Percentiles rank a stretch among this genome's conserved stretches.
phyloP scores from a whole-genome alignment of 2,888 invertebrate species.

The Agrochola macilenta region DNA sequence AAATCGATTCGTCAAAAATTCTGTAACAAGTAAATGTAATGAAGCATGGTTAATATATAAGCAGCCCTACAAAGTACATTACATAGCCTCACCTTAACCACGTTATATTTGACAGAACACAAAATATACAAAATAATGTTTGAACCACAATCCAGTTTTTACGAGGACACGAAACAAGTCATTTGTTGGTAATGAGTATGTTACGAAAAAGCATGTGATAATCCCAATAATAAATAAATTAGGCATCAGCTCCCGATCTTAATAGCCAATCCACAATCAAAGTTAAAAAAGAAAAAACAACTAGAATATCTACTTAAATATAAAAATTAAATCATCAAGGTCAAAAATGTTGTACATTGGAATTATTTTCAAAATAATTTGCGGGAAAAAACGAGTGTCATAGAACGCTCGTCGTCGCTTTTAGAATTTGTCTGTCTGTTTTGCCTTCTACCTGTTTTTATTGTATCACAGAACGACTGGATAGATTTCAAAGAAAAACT shows the following conservation, averaged over 20 bases:
- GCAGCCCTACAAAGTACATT: constrained; percentile 20
- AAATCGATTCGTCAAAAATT: constrained; percentile 91
- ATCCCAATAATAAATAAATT: constrained; percentile 18
- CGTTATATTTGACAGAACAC: constrained; percentile 30
- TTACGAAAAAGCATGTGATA: constrained; percentile 35
- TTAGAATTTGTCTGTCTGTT: too few species aligned
- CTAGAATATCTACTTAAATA: not conserved
- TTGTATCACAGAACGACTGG: not conserved
- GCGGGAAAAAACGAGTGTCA: too few species aligned
- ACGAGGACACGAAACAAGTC: constrained; percentile 8
- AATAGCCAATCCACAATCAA: constrained; percentile 45
- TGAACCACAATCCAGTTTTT: constrained; percentile 12
- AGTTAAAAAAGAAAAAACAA: not conserved
- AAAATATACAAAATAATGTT: constrained; percentile 12
- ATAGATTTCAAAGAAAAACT: not conserved
- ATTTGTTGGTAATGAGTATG: constrained; percentile 35
- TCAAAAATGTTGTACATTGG: not conserved
- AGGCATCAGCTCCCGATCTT: constrained; percentile 37
- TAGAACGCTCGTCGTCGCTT: too few species aligned
- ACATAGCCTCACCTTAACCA: constrained; percentile 9
- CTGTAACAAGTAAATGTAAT: constrained; percentile 82
- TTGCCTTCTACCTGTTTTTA: not conserved
- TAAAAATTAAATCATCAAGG: not conserved
- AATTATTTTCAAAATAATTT: constrained; percentile 21
- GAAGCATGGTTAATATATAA: constrained; percentile 34